Evolutionary conservation across 2,888 invertebrate species (phyloP), one percentile per base, ranked within the genome.

Genomic region (Drosophila prostipennis): DNA sequence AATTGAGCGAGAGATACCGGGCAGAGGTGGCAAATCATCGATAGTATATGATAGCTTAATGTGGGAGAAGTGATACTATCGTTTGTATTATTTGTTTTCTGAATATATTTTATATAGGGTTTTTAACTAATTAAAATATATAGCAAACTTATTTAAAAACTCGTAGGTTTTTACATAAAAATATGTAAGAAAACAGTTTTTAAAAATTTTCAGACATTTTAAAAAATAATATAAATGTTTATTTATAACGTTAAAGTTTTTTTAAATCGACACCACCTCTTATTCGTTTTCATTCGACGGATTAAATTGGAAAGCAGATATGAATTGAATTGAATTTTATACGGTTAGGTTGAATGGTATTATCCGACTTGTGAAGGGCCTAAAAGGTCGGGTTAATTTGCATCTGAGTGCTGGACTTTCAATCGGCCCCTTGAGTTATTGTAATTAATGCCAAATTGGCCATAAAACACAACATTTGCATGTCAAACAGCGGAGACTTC

Each of bases 381-480:
- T 19, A 42, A 46, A 39, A 60, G 39, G 40, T 53, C 14, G 23
- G 6, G 13, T 16, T 40, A 14, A 85, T 79, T 79, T 77, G 69
- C 74, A 78, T 80, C 43, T 39, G 42, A 53, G 42, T 49, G 53
- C 51, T 70, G 52, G 58, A 78, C 78, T 81, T 79, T 79, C 71
- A 65, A 78, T 75, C 63, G 40, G 51, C 45, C 56, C 43, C 42
- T 56, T 78, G 74, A 82, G 72, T 72, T 80, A 82, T 87, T 81
- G 74, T 85, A 87, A 85, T 85, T 80, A 87, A 85, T 80, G 86
- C 74, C 74, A 85, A 85, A 85, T 85, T 85, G 83, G 78, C 76
- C 72, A 82, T 85, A 87, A 85, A 87, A 85, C 87, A 80, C 87
- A 79, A 85, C 86, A 85, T 85, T 85, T 85, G 85, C 87, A 85